phyloP scores from a whole-genome alignment of 2,888 invertebrate genomes.

The Tenthredo distinguenda region DNA sequence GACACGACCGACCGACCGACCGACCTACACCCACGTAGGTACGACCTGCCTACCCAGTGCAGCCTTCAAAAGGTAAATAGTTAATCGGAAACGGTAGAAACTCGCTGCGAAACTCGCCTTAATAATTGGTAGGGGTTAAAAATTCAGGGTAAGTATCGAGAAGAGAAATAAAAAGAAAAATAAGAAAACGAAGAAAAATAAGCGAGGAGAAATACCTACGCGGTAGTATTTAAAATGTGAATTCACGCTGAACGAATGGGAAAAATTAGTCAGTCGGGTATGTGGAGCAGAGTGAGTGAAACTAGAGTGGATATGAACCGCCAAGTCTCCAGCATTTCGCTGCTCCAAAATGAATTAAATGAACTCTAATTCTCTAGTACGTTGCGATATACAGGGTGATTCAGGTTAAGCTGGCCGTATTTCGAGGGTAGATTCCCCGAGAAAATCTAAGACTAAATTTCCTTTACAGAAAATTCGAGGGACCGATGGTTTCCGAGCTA shows the following conservation, averaged over 20 bases:
- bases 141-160: not conserved
- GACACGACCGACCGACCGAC: not conserved
- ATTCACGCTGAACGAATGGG: not conserved
- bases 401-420: too few relatives aligned
- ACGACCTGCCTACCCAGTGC: not conserved
- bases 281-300: too few relatives aligned
- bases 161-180: not conserved
- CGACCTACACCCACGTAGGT: not conserved
- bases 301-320: not conserved
- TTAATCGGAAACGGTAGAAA: constrained; percentile 1
- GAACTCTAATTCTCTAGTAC: too few relatives aligned
- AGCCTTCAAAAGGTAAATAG: constrained; percentile 15
- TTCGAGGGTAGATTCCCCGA: too few relatives aligned
- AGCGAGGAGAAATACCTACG: not conserved
- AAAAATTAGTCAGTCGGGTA: not conserved
- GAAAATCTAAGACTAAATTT: too few relatives aligned
- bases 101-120: not conserved
- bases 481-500: too few relatives aligned
- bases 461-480: too few relatives aligned
- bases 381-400: too few relatives aligned
- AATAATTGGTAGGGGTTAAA: not conserved
- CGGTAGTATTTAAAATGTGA: not conserved
- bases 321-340: not conserved
- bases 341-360: not conserved
- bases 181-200: too few relatives aligned